phyloP scores from a whole-genome alignment of 2,888 invertebrate species.

The Sympetrum striolatum region DNA sequence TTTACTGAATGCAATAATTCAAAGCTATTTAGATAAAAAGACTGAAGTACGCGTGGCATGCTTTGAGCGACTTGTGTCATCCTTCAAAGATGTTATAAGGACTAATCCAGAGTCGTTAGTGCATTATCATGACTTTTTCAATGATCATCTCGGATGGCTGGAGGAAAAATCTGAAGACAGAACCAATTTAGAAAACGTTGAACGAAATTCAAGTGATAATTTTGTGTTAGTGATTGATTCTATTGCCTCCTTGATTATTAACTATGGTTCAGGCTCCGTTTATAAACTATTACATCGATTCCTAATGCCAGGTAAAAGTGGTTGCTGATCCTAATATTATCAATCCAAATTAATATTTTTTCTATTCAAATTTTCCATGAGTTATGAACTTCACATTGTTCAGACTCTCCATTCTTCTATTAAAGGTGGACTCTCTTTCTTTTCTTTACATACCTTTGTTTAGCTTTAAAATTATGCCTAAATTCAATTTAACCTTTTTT shows the following conservation, averaged over 20 bases:
- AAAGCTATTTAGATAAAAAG: constrained; percentile 1
- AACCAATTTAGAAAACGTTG: background rate
- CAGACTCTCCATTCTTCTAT: too few species aligned
- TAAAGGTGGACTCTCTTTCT: too few species aligned
- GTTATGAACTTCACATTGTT: too few species aligned
- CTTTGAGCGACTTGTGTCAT: background rate
- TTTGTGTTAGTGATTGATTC: constrained; percentile 1
- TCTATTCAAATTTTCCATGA: too few species aligned
- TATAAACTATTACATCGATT: background rate
- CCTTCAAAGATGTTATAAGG: background rate
- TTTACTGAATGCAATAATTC: background rate
- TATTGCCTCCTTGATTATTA: background rate
- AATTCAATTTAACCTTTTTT: too few species aligned
- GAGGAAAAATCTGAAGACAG: background rate
- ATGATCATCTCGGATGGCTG: constrained; percentile 6
- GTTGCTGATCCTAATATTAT: too few species aligned
- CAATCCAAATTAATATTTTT: too few species aligned
- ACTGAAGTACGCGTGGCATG: background rate
- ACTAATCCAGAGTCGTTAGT: background rate
- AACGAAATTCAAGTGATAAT: background rate
- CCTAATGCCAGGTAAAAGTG: background rate
- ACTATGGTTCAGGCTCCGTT: background rate
- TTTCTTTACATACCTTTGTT: too few species aligned
- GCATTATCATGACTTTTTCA: background rate
- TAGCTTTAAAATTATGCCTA: too few species aligned